Evolutionary conservation across 2,888 invertebrate genomes (phyloP), one percentile per base, ranked within the genome.

Genomic region (Nebria salina): DNA sequence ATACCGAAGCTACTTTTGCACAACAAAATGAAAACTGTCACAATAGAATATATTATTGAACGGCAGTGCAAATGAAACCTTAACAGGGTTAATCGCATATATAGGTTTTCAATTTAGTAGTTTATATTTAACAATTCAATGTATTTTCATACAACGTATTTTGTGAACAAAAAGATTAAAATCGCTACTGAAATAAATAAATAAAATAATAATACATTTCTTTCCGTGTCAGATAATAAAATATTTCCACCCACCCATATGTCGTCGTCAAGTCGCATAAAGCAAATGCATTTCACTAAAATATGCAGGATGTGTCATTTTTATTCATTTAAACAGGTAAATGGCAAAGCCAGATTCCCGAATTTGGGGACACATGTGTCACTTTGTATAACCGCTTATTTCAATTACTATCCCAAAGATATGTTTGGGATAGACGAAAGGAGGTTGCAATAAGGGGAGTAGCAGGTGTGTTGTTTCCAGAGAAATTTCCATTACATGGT

Each of bases 281-380:
- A 54, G 7, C 54, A 54, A 54, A 54, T 54, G 8, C 8, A 54
- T 54, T 54, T 11, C 54, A 54, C 54, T 54, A 54, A 54, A 54
- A 54, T 54, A 54, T 54, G 8, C 54, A 54, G 6, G 13, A 54
- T 11, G 7, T 54, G 54, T 54, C 4, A 54, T 54, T 54, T 54
- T 11, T 54, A 54, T 54, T 1, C 54, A 54, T 54, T 54, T 54
- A 6, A 13, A 8, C 54, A 54, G 2, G 7, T 11, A 54, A 54
- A 54, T 54, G 13, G 11, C 7, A 11, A 54, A 8, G 13, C 8
- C 6, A 54, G 54, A 7, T 54, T 13, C 54, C 13, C 13, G 3
- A 54, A 54, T 54, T 54, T 54, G 77, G 34, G 34, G 9, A 26
- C 77, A 77, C 77, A 77, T 77, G 72, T 77, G 77, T 77, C 77